Conservation (phyloP, 1,140 invertebrate species). For the Platorchestia sp. region DNA sequence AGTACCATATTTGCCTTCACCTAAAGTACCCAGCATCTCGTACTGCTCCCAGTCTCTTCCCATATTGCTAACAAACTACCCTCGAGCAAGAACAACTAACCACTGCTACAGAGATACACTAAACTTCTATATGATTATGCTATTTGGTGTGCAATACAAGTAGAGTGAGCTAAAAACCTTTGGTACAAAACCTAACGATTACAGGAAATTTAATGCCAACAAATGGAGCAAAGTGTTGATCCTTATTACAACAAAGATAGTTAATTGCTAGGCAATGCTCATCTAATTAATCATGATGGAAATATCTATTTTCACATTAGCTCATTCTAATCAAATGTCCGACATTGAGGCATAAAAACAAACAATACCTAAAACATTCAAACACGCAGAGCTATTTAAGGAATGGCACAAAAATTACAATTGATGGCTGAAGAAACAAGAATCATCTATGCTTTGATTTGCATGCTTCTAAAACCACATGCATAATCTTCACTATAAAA, state of each 20-base stretch:
- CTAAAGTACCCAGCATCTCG: not conserved
- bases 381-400: not conserved
- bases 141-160: not conserved
- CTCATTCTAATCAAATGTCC: not conserved
- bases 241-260: not conserved
- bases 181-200: not conserved
- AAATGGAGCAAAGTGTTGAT: not conserved
- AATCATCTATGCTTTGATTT: not conserved
- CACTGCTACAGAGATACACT: not conserved
- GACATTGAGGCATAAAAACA: not conserved
- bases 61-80: not conserved
- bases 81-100: not conserved
- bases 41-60: not conserved
- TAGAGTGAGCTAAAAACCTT: not conserved
- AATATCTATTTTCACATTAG: not conserved
- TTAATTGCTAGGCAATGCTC: not conserved
- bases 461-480: not conserved
- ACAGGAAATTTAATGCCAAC: not conserved
- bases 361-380: not conserved
- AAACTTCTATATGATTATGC: not conserved
- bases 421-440: not conserved
- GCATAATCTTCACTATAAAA: too few relatives aligned
- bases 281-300: not conserved
- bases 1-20: slow-evolving; percentile 34
- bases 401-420: not conserved